Evolutionary conservation across 2,113 vertebrate genomes (phyloP).

Genomic region (Eolophus roseicapilla): DNA sequence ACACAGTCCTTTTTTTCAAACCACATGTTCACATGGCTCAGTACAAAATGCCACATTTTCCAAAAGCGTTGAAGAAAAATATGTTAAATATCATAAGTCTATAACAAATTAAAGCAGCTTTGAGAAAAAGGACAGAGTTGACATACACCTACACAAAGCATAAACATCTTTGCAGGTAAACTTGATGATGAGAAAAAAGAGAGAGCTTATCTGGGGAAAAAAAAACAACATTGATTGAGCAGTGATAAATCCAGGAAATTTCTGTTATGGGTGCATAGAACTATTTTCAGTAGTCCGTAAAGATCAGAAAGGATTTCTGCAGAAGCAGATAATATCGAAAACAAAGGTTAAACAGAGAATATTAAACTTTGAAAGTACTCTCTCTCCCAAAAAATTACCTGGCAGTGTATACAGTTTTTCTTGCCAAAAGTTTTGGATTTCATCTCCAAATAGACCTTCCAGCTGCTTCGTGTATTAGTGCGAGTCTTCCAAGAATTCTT

Average conservation of each 20-base stretch:
- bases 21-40: background rate
- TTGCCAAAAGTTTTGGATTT: slow-evolving; percentile 32
- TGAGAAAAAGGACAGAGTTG: slow-evolving; percentile 8
- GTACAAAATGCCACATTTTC: slow-evolving; percentile 23
- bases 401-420: background rate
- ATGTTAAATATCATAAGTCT: background rate
- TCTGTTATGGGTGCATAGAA: background rate
- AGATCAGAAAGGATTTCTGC: slow-evolving; percentile 24
- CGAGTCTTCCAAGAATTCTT: slow-evolving; percentile 37
- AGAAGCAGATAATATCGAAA: slow-evolving; percentile 46
- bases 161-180: slow-evolving; percentile 38
- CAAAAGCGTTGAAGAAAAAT: slow-evolving; percentile 8
- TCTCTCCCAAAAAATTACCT: background rate
- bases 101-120: slow-evolving; percentile 1
- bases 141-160: slow-evolving; percentile 30
- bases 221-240: background rate
- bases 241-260: slow-evolving; percentile 23
- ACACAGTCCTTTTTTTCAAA: background rate
- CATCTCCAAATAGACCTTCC: background rate
- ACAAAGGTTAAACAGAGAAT: background rate
- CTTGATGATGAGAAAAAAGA: background rate
- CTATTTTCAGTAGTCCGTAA: slow-evolving; percentile 19
- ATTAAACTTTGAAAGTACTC: background rate
- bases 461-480: slow-evolving; percentile 16
- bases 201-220: background rate